These are phyloP conservation scores for Panorpa germanica DNA, from an alignment of 2,888 invertebrate species.

Conservation along the genomic window DNA sequence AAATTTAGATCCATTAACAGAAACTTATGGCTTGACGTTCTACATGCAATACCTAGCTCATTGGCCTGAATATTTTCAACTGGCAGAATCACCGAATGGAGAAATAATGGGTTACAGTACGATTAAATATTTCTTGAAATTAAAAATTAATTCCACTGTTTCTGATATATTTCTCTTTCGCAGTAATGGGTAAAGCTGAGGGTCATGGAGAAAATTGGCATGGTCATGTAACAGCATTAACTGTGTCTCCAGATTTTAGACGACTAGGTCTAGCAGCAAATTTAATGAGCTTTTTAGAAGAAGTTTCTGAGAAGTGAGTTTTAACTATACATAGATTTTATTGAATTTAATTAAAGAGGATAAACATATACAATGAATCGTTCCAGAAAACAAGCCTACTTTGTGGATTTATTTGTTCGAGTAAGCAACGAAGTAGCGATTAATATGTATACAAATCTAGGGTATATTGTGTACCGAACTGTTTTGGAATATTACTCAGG, in stretches of 20 bases:
- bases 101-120: conserved; percentile 98
- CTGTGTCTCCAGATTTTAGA: conserved; percentile 88
- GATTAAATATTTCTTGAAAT: conserved; percentile 19
- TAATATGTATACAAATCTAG: conserved; percentile 90
- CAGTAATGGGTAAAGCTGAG: conserved; percentile 99
- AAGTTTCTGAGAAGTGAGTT: conserved; percentile 81
- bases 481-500: conserved; percentile 97
- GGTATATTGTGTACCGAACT: conserved; percentile 90
- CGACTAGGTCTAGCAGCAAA: conserved; percentile 81
- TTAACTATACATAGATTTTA: conserved; percentile 4
- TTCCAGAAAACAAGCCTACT: conserved; percentile 84
- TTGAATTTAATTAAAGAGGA: conserved; percentile 2
- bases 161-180: conserved; percentile 15
- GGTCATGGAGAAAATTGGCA: conserved; percentile 95
- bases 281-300: conserved; percentile 87
- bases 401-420: conserved; percentile 95
- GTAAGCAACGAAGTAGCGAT: conserved; percentile 96
- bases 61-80: conserved; percentile 98
- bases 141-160: background rate
- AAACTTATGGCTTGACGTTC: conserved; percentile 89
- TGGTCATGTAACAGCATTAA: conserved; percentile 96
- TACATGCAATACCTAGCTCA: conserved; percentile 95
- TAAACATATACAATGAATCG: conserved; percentile 11
- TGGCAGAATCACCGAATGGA: conserved; percentile 88
- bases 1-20: conserved; percentile 91